phyloP scores from a whole-genome alignment of 2,113 vertebrate genomes.

The Oryctolagus cuniculus region DNA sequence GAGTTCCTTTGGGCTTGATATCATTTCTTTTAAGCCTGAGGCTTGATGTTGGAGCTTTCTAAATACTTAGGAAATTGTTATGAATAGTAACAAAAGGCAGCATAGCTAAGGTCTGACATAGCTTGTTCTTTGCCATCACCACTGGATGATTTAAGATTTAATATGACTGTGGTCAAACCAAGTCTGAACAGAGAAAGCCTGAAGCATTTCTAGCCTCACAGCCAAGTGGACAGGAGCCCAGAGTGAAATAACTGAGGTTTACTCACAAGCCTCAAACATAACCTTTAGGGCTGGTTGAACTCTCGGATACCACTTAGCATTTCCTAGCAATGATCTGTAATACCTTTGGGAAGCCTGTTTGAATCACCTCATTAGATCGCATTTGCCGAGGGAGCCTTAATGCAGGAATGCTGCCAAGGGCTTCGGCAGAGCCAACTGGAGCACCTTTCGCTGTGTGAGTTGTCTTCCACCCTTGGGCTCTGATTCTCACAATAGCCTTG shows the following conservation, averaged over 20 bases:
- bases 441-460: not conserved
- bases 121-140: conserved; percentile 53
- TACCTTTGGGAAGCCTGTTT: conserved; percentile 67
- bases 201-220: not conserved
- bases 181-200: conserved; percentile 53
- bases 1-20: conserved; percentile 32
- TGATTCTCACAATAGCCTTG: not conserved
- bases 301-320: conserved; percentile 40
- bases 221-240: conserved; percentile 74
- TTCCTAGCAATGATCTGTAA: conserved; percentile 67
- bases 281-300: conserved; percentile 63
- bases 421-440: not conserved
- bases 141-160: conserved; percentile 79
- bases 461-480: not conserved
- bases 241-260: conserved; percentile 56
- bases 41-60: not conserved
- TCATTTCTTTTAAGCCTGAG: conserved; percentile 41
- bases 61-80: conserved; percentile 63
- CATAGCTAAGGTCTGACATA: conserved; percentile 68
- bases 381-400: conserved; percentile 1
- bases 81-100: conserved; percentile 59
- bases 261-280: conserved; percentile 28
- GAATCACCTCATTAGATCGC: conserved; percentile 60
- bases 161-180: conserved; percentile 76
- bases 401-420: conserved; percentile 32